Base-by-base conservation (phyloP, 2,113 vertebrate genomes). In the Phylloscopus whistleri region DNA sequence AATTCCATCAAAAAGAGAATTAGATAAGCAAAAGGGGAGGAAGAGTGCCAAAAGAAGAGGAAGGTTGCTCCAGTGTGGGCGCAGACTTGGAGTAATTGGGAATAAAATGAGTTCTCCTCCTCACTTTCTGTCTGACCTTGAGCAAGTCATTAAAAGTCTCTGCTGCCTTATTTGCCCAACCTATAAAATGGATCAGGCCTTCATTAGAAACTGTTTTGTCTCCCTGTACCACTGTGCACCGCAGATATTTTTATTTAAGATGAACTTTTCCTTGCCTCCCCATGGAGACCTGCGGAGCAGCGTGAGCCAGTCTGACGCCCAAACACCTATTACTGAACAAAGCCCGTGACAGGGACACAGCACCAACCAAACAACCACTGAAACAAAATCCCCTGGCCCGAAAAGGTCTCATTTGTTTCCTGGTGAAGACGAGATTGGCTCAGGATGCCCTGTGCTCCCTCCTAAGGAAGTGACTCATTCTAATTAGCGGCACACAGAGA, bases 401-500 rank as follows among this genome's bases (percentile, higher is more conserved):
- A 60, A 84, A 56, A 95, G 58, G 55, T 75, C 89, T 93, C 68
- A 73, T 97, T 94, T 97, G 60, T 89, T 79, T 92, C 90, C 73
- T 26, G n/a, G 82, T 44, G 89, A 81, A 94, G 92, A 83, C 16
- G 64, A 94, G 77, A 56, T 59, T 59, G 53, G 93, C 72, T 76
- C 85, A 60, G 44, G 4, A 10, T 63, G 90, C 90, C 87, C 81
- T 89, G 78, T 58, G 69, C 92, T 91, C 81, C 80, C 87, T 74
- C 73, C 68, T 51, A 24, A 87, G 94, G 95, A 94, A 95, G 86
- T 67, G 83, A 90, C 83, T 93, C 9, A 15, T 73, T 84, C 74
- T 90, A 77, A 92, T 79, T 33, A 85, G 52, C 14, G 89, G 80
- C 85, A 76, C 91, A 51, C 16, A 9, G 27, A 73, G 91, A 82